Base-by-base conservation (phyloP, 2,797 vertebrate species). In the Avahi laniger region DNA sequence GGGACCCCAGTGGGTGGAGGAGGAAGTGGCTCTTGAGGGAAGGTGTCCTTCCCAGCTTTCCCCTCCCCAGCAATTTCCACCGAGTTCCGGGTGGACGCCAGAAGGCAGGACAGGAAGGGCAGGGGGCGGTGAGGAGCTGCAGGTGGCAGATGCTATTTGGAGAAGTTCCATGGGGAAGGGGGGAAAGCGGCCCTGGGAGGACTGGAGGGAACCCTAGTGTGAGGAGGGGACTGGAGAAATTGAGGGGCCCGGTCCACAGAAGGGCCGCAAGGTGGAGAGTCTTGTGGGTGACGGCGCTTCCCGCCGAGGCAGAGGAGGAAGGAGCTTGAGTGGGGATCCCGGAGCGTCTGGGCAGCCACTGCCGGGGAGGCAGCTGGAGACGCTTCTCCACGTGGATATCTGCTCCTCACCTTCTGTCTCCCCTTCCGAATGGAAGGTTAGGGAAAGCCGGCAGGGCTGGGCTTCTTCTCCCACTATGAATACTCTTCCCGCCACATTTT, bases 301-400 rank as follows among this genome's bases (percentile, higher is more conserved):
- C 52, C n/a, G 1, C 52, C 30, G 4, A 30, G 43, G 22, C 3
- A 24, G 9, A 46, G 13, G 24, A 33, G 12, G 46, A 46, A 38
- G 38, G 38, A 69, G 24, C n/a, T 20, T 22, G 20, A 38, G 30
- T 1, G 10, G 2, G 22, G 24, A 26, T 59, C 10, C 3, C 24
- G 11, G 57, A 12, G 57, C 3, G 54, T 57, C 54, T 57, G 22
- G 54, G 15, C 50, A 52, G 48, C 14, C 7, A 5, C 4, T 17
- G 48, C 15, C 15, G 17, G 48, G 22, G 54, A 24, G 54, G 54
- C 54, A 57, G 54, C 8, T 57, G 54, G 41, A 59, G 33, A 48
- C 20, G 52, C 0, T 0, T 41, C 18, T 79, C 38, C 67, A 6
- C 0, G 13, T 4, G 24, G 10, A 7, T 10, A 22, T 9, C 13